A percentile compares a stretch with the other conserved stretches of the same genome.
These are phyloP conservation scores for Agriopis leucophaearia DNA, from an alignment of 2,888 invertebrate species.

Conservation along the genomic window DNA sequence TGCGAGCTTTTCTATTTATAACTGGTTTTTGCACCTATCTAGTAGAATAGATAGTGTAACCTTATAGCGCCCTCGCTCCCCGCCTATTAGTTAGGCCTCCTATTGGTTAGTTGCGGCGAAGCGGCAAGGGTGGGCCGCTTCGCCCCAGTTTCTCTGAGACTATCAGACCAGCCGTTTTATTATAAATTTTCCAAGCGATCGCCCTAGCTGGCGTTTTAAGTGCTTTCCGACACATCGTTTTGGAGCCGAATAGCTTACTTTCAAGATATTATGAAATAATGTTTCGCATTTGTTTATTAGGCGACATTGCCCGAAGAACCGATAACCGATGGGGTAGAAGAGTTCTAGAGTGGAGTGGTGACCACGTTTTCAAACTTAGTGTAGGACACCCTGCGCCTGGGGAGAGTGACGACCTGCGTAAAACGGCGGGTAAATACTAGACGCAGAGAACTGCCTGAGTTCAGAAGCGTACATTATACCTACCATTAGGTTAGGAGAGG, in stretches of 20 bases:
- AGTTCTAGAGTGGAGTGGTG: too few species aligned
- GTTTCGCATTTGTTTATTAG: neutral
- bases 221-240: slow-evolving; percentile 34
- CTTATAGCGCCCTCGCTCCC: slow-evolving; percentile 5
- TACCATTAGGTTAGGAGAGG: too few species aligned
- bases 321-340: too few species aligned
- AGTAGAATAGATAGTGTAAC: slow-evolving; percentile 7
- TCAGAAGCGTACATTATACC: too few species aligned
- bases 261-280: slow-evolving; percentile 10
- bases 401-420: too few species aligned
- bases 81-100: slow-evolving; percentile 29
- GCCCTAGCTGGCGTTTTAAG: slow-evolving; percentile 27
- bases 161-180: slow-evolving; percentile 30
- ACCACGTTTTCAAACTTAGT: too few species aligned
- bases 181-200: slow-evolving; percentile 34
- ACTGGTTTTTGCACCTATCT: neutral
- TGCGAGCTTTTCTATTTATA: slow-evolving; percentile 1
- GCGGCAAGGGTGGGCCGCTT: slow-evolving; percentile 18
- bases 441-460: too few species aligned
- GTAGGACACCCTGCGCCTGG: too few species aligned
- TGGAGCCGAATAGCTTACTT: slow-evolving; percentile 25
- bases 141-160: slow-evolving; percentile 29
- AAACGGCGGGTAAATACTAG: too few species aligned
- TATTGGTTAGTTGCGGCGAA: too few species aligned
- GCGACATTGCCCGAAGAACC: too few species aligned